Evolutionary conservation across 2,113 vertebrate species (phyloP), one percentile per base, ranked within the genome.

Genomic region (Sturnira hondurensis): DNA sequence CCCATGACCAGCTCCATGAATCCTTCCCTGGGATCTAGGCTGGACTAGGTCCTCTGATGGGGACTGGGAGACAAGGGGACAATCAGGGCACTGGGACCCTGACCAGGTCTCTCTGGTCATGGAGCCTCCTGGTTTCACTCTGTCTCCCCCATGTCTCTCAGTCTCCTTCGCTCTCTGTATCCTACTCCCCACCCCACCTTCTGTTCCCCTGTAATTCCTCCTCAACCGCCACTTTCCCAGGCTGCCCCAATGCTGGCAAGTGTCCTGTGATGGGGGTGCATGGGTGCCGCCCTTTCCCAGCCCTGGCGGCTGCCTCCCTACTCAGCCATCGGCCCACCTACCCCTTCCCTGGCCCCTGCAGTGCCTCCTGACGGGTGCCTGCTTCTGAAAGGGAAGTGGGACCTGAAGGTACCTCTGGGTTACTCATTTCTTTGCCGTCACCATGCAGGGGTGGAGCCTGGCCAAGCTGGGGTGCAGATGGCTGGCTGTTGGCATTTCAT

Each of bases 311-410:
- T 3, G 61, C 54, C 81, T n/a, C 41, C 4, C 41, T 38, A 73
- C 89, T 61, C 20, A 1, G 54, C 56, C 8, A 5, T 20, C 2
- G 17, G 73, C 70, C 41, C 14, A 1, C 45, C 58, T 0, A 2
- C 41, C 41, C 50, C 28, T 14, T 50, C 26, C 63, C 26, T 2
- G 41, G 13, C 43, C 22, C 74, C 4, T 31, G 14, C 15, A 3
- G 4, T 2, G 5, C 28, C 67, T 7, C 0, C 58, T 2, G 28
- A 28, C 19, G 2, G 65, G 36, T 5, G 67, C 26, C 15, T 0
- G 3, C 4, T 84, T 54, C 77, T 41, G 38, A 78, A 84, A 16
- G 38, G 41, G 41, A 19, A 16, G 12, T 19, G 15, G 15, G 84
- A 20, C 38, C 14, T 28, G 38, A 26, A 24, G 15, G 41, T 31